Evolutionary conservation across 2,888 invertebrate genomes (phyloP), one percentile per base, ranked within the genome.

Genomic region (Orthosia cruda): DNA sequence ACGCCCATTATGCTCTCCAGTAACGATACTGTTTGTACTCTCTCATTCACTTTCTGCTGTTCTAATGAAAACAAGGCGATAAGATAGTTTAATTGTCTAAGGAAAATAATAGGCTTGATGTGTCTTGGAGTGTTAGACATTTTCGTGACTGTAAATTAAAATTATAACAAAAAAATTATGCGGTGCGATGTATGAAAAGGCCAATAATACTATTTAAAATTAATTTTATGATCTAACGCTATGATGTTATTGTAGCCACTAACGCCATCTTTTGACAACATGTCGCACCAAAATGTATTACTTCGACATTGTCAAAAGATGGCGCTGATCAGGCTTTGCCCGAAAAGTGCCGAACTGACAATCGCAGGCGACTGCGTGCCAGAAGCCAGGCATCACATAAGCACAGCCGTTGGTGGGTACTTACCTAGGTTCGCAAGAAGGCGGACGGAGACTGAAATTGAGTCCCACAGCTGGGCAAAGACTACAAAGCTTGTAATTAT

Each of bases 1-100:
- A 81, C 84, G 80, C 76, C 79, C 61, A 82, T 32, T 57, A 49
- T 50, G 9, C n/a, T 54, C 50, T 45, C 18, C 13, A 18, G 45
- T 80, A 40, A 64, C 40, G 16, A 18, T 52, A 26, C 0, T 7
- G 26, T 18, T 62, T 62, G 62, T n/a, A 59, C 47, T 23, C 16
- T 23, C 3, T 58, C 12, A n/a, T n/a, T 13, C 18, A 26, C 18
- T 59, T 23, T n/a, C 45, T 52, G 3, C 16, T 61, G 4, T 23
- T 3, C 4, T 50, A 5, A 13, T 16, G 0, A 61, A 49, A 40
- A 11, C 4, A 47, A 13, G n/a, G 13, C 49, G n/a, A 32, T 16
- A 62, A 49, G 47, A 20, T 59, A n/a, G 12, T 11, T 12, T n/a
- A 18, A 18, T n/a, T 18, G 11, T 18, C 9, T 16, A 18, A 2